These are phyloP conservation scores for Epizoanthus scotinus DNA, from an alignment of 92 coral and sea anemone genomes.

Conservation along the genomic window DNA sequence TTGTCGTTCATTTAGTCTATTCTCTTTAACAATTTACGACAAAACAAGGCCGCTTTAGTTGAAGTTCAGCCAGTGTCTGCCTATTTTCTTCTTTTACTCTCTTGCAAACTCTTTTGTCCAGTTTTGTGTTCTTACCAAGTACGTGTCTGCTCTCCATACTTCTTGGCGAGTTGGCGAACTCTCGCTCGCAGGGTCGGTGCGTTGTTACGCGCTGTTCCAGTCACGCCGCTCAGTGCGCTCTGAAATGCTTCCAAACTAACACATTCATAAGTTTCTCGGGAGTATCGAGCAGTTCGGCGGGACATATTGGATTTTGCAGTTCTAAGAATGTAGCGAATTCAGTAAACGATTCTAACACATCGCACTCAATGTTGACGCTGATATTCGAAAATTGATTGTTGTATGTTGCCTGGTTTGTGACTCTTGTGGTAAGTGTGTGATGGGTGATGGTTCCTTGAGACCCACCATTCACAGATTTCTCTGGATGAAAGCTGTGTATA, in stretches of 20 bases:
- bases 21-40: not conserved
- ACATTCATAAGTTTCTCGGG: conserved; percentile 95
- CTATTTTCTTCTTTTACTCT: not conserved
- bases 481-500: conserved; percentile 8
- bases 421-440: conserved; percentile 8
- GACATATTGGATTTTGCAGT: conserved; percentile 92
- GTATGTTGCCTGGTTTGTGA: not conserved
- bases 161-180: too few relatives aligned
- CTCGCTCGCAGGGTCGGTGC: too few relatives aligned
- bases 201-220: too few relatives aligned
- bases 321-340: conserved; percentile 95
- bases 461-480: conserved; percentile 3
- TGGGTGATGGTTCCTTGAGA: not conserved
- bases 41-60: not conserved
- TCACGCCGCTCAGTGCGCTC: not conserved
- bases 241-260: conserved; percentile 66
- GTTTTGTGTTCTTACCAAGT: too few relatives aligned
- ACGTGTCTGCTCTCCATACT: too few relatives aligned
- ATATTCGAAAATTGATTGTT: conserved; percentile 19
- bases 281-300: conserved; percentile 93
- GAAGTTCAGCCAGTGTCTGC: not conserved
- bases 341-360: conserved; percentile 87
- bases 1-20: not conserved
- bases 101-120: not conserved
- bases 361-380: conserved; percentile 79